phyloP scores from a whole-genome alignment of 2,888 invertebrate genomes.

The Xestoiulus laeticollis region DNA sequence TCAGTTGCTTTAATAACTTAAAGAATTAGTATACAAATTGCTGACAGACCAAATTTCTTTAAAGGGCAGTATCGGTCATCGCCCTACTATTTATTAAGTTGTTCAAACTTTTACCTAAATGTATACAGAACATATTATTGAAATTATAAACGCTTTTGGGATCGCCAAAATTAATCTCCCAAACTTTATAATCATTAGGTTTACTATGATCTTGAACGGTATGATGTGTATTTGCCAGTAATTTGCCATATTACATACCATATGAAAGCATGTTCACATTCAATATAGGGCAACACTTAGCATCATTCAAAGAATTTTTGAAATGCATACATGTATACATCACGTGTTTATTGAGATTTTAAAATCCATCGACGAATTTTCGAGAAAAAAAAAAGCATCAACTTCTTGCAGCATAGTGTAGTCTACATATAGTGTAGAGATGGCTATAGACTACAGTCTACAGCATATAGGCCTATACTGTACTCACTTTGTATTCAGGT shows the following conservation, averaged over 20 bases:
- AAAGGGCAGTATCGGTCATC: too few relatives aligned
- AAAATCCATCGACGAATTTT: neutral
- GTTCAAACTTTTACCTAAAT: neutral
- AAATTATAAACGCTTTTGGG: neutral
- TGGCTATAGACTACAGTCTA: too few relatives aligned
- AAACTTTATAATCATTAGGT: too few relatives aligned
- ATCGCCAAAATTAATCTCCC: neutral
- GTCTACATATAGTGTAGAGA: too few relatives aligned
- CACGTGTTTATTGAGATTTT: neutral
- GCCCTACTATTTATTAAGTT: too few relatives aligned
- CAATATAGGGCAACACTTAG: neutral
- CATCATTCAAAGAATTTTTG: neutral
- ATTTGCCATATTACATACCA: too few relatives aligned
- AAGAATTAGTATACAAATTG: too few relatives aligned
- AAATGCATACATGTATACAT: neutral
- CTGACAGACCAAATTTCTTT: too few relatives aligned
- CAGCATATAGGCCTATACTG: neutral
- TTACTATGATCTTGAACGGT: too few relatives aligned
- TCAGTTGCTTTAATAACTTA: too few relatives aligned
- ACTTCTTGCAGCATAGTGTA: too few relatives aligned
- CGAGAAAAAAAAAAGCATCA: too few relatives aligned
- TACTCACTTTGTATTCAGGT: neutral
- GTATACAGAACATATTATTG: neutral
- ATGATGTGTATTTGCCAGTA: neutral
- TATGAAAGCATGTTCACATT: neutral